Conservation (phyloP, 1,140 invertebrate species). For the Platyscapa corneri region DNA sequence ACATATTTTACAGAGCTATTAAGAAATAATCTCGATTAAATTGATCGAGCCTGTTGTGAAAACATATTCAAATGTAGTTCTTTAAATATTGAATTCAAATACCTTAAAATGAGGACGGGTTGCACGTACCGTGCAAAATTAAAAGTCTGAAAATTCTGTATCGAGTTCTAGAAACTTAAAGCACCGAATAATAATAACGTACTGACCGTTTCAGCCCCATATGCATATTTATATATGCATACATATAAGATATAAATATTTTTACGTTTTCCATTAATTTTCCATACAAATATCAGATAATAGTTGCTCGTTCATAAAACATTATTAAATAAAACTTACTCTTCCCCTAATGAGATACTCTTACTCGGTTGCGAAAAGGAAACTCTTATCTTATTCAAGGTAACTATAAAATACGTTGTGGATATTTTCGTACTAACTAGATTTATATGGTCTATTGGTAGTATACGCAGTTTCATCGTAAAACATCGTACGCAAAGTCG, state of each 20-base stretch:
- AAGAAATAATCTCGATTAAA: not conserved
- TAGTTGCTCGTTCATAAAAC: not conserved
- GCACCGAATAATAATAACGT: too few species aligned
- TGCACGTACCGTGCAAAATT: too few species aligned
- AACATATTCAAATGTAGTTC: too few species aligned
- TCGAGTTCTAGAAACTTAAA: too few species aligned
- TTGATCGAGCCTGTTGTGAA: too few species aligned
- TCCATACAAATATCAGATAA: not conserved
- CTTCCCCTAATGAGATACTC: not conserved
- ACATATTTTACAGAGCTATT: not conserved
- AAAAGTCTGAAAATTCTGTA: too few species aligned
- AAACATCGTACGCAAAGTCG: conserved; percentile 22
- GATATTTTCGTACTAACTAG: not conserved
- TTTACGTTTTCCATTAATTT: not conserved
- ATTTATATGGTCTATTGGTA: conserved; percentile 33
- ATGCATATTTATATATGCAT: too few species aligned
- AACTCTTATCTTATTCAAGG: conserved; percentile 1
- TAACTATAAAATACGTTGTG: not conserved
- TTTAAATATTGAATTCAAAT: too few species aligned
- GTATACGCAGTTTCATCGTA: conserved; percentile 18
- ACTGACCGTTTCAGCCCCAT: too few species aligned
- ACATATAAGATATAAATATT: too few species aligned
- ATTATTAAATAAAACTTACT: conserved; percentile 1
- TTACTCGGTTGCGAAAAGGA: not conserved
- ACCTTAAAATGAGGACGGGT: too few species aligned